Evolutionary conservation across 2,113 vertebrate species (phyloP), one percentile per base, ranked within the genome.

Genomic region (Larimichthys crocea): DNA sequence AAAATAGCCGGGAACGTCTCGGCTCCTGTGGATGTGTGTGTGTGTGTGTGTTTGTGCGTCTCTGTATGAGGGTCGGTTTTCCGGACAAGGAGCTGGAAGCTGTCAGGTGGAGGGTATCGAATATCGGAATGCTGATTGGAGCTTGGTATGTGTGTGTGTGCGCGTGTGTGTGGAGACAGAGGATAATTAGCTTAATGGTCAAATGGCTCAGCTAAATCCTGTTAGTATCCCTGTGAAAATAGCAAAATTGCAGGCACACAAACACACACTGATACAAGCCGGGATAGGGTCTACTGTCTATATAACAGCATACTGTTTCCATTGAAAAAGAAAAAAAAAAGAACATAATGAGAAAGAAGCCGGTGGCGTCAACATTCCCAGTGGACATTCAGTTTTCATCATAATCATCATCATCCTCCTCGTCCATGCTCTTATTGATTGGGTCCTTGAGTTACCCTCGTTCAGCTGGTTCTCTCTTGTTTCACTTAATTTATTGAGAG

Each of bases 121-220:
- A 83, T 93, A 77, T 91, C 80, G 4, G 80, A 48, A 61, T 74
- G 73, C 82, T 86, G 90, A 89, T 89, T 87, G 82, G 79, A 78
- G 68, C 22, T 15, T 57, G 15, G 68, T 76, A 20, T 69, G 56
- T 61, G 48, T 53, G 49, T 68, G 56, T 61, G 55, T 73, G 56
- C 61, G 79, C 79, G n/a, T 64, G 60, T 70, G 48, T 53, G 49
- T 73, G 79, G 81, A 85, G 88, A 86, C 88, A 29, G 82, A 79
- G 75, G 49, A 85, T 88, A 76, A 90, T 90, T 81, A 88, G 66
- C 70, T 79, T 85, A 88, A 89, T 91, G 81, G 78, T 86, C 12
- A 89, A 88, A 91, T 86, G 69, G 66, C 88, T 80, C 56, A 1
- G 26, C 82, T 86, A 88, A 90, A 81, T 83, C 82, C 82, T 65